Base-by-base conservation (phyloP, 2,888 invertebrate genomes). In the Bombylius discolor region DNA sequence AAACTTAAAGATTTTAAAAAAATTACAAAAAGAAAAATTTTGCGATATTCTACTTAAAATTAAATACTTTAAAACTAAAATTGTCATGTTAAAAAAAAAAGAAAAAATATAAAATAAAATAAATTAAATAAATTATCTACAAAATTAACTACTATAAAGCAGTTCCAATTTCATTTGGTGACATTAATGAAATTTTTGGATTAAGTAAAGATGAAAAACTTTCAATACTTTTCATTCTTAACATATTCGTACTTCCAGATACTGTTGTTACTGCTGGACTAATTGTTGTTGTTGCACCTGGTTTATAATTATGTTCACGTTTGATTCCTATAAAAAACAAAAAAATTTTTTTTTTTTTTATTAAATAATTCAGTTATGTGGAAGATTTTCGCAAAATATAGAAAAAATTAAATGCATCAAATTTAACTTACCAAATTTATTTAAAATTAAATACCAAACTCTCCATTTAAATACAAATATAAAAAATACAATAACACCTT, bases 401-500 rank as follows among this genome's bases (percentile, higher is more conserved):
- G n/a, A 9, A 36, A 47, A 23, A 39, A 44, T 33, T 23, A 23
- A 3, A 23, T 23, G 3, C 3, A 23, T 23, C 3, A 23, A 23
- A 23, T 23, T 23, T 23, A 23, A 23, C 23, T 23, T 70, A 81
- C 81, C 80, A 11, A 83, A 68, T 61, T 79, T 77, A 59, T 77
- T 76, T 61, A 77, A 73, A 56, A 85, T 75, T 33, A 82, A 78
- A 47, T 76, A 71, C 66, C 81, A 81, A 0, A 86, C 79, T 63
- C 83, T 81, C 32, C 77, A 79, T 67, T 88, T 88, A 63, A 84
- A 77, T 11, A 86, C 81, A 59, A 87, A 81, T 53, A 88, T 83
- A 50, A 82, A 72, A 68, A 88, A 87, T 57, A 88, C 85, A 62
- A 83, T 78, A 32, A 87, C 79, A 58, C 87, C 87, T 68, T 87